phyloP scores from a whole-genome alignment of 2,797 vertebrate species.

The Balearica regulorum region DNA sequence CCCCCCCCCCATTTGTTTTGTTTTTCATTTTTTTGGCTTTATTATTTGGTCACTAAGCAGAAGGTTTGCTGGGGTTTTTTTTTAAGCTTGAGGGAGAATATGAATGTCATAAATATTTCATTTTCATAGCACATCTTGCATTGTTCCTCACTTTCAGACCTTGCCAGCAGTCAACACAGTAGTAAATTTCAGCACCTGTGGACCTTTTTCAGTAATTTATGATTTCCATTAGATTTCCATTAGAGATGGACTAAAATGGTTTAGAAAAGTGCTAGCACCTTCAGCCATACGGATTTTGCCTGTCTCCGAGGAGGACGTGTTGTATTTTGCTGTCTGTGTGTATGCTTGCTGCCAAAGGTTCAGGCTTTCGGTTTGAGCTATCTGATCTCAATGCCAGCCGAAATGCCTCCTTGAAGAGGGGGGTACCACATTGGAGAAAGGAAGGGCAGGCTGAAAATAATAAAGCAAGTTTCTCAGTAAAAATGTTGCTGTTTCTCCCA shows the following conservation, averaged over 20 bases:
- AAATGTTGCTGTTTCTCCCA: not conserved
- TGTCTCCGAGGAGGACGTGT: not conserved
- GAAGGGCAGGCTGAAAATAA: not conserved
- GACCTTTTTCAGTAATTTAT: constrained; percentile 76
- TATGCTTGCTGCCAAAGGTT: not conserved
- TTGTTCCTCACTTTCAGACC: constrained; percentile 69
- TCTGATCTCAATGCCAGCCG: not conserved
- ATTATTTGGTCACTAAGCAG: constrained; percentile 68
- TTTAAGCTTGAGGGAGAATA: constrained; percentile 68
- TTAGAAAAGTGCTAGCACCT: constrained; percentile 65
- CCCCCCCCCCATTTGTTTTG: not conserved
- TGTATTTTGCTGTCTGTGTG: not conserved
- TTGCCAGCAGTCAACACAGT: constrained; percentile 73
- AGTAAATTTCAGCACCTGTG: constrained; percentile 78
- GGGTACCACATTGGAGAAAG: not conserved
- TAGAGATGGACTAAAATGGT: constrained; percentile 69
- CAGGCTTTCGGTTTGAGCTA: not conserved
- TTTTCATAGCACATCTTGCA: constrained; percentile 70
- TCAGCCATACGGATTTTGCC: constrained; percentile 30
- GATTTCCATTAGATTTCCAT: constrained; percentile 80
- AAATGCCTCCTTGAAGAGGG: not conserved
- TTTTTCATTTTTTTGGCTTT: constrained; percentile 53
- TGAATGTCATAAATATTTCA: constrained; percentile 78
- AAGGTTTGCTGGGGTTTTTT: constrained; percentile 13
- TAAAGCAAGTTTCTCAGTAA: not conserved